A percentile compares a stretch with the other conserved stretches of the same genome.
Conservation (phyloP, 2,797 vertebrate species). For the Gambelia wislizenii region DNA sequence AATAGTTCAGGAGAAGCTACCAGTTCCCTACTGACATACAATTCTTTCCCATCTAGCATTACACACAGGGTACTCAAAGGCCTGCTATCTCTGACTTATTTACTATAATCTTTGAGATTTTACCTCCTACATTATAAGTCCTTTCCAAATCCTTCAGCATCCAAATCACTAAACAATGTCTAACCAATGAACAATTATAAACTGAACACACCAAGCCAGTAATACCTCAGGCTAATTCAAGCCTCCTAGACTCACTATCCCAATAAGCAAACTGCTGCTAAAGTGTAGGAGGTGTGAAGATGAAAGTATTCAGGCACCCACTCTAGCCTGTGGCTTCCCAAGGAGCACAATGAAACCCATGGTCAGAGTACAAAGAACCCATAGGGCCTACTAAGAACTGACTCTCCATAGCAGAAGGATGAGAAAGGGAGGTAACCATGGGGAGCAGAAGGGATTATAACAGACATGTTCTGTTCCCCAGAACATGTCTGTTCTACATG, state of each 20-base stretch:
- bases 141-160: conserved; percentile 7
- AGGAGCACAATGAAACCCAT: neutral
- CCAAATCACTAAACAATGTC: neutral
- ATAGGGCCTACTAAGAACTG: neutral
- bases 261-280: neutral
- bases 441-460: neutral
- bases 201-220: neutral
- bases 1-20: conserved; percentile 28
- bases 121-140: neutral
- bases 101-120: neutral
- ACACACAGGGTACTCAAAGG: neutral
- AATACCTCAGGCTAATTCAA: neutral
- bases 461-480: neutral
- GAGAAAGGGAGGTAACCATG: neutral
- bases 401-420: neutral
- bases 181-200: neutral
- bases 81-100: neutral
- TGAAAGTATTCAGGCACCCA: neutral
- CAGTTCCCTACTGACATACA: conserved; percentile 9
- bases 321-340: neutral
- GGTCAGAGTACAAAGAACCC: neutral
- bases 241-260: neutral
- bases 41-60: conserved; percentile 6
- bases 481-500: too few species aligned
- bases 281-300: neutral